Evolutionary conservation across 2,797 vertebrate genomes (phyloP), one percentile per base, ranked within the genome.

Genomic region (Ctenopoma multispine): DNA sequence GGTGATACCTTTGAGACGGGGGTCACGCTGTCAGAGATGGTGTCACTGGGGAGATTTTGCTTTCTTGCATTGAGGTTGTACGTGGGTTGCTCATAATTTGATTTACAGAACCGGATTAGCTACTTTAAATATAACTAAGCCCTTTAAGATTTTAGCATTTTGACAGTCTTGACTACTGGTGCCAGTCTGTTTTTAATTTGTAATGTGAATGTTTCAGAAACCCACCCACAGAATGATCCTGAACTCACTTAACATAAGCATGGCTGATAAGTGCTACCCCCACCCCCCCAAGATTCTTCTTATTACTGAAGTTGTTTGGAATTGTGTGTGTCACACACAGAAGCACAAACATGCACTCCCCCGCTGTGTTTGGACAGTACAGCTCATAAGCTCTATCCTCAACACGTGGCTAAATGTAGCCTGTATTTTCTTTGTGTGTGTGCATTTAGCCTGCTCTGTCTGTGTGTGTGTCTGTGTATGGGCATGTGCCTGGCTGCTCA

Each of bases 401-500:
- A 82, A 60, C 89, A 87, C 83, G 85, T 92, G 91, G 83, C 83
- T 67, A 77, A 86, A 76, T 69, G 63, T n/a, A 68, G 79, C 51
- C 67, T 53, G 31, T 18, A 11, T 77, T 79, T 65, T 89, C 44
- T 83, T 62, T 81, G 69, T 87, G 66, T 62, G 66, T 62, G 58
- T 64, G 64, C 79, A 77, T 82, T 68, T 72, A 68, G 62, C 54
- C 69, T 31, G 48, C 34, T 61, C 60, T 57, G 53, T 81, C 67
- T 87, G 66, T 62, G 66, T 62, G 58, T 64, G 63, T 36, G 23
- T 71, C 21, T 44, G 34, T 72, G 27, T 57, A n/a, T 48, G 50
- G 64, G 79, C 60, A 63, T 81, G 82, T 82, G 87, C 92, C 67
- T 79, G 93, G 92, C 86, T 90, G 80, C 86, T 86, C 90, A 93